A percentile compares a stretch with the other conserved stretches of the same genome.
These are phyloP conservation scores for Drosophila putrida DNA, from an alignment of 2,888 invertebrate species.

Conservation along the genomic window DNA sequence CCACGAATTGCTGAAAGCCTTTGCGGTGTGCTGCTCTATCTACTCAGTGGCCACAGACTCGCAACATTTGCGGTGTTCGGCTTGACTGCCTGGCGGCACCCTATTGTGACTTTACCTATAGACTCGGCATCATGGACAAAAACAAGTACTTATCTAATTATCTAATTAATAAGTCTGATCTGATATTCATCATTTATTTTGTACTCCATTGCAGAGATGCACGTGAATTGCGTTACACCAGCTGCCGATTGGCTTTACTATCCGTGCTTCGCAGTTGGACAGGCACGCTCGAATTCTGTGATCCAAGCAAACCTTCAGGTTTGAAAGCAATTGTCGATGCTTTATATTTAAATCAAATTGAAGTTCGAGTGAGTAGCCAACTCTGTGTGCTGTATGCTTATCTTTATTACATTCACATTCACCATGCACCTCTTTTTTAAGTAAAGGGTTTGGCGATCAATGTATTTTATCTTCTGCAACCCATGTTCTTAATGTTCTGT, in stretches of 20 bases:
- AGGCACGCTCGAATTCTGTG: conserved; percentile 94
- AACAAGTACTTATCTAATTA: conserved; percentile 87
- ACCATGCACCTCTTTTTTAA: too few species aligned
- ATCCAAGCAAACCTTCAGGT: conserved; percentile 91
- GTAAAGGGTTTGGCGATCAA: too few species aligned
- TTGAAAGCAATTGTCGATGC: conserved; percentile 92
- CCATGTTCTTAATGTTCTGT: too few species aligned
- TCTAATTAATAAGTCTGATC: too few species aligned
- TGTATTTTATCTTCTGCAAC: too few species aligned
- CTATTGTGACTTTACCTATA: conserved; percentile 95
- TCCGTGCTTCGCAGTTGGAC: conserved; percentile 96
- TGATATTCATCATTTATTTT: not conserved
- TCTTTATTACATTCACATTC: too few species aligned
- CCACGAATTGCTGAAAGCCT: conserved; percentile 96
- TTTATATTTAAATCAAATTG: conserved; percentile 93
- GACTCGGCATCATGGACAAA: conserved; percentile 90
- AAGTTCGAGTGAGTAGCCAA: conserved; percentile 92
- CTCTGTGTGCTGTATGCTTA: not conserved
- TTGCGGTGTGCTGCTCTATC: conserved; percentile 93
- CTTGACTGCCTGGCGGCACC: conserved; percentile 96
- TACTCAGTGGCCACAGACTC: conserved; percentile 93
- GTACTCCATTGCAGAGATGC: conserved; percentile 87
- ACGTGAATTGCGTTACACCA: conserved; percentile 93
- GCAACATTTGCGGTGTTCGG: conserved; percentile 91
- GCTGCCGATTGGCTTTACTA: conserved; percentile 93